Percentiles rank a stretch among this genome's conserved stretches.
These are phyloP conservation scores for Mionectes macconnelli DNA, from an alignment of 2,113 vertebrate species.

Conservation along the genomic window DNA sequence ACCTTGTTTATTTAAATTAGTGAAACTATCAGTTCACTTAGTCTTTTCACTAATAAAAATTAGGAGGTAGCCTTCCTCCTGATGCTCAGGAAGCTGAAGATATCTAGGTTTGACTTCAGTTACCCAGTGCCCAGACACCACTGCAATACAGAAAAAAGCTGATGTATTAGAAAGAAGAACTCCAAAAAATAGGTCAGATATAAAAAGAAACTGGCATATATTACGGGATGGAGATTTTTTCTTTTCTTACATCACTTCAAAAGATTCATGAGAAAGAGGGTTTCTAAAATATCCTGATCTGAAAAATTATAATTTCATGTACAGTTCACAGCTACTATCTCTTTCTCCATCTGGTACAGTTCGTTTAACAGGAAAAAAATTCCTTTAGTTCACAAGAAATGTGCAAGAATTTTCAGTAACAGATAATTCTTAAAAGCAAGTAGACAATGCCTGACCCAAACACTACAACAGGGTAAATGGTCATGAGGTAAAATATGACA, in stretches of 20 bases:
- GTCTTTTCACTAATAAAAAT: background rate
- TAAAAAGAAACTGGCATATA: constrained; percentile 34
- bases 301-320: constrained; percentile 23
- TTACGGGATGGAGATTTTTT: background rate
- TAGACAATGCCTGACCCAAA: background rate
- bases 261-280: background rate
- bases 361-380: background rate
- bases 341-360: constrained; percentile 24
- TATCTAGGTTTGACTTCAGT: background rate
- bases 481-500: background rate
- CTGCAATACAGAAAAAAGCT: background rate
- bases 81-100: background rate
- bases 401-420: background rate
- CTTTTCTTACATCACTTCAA: background rate
- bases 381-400: background rate
- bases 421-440: background rate
- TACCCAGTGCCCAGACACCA: background rate
- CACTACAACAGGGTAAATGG: background rate
- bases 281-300: constrained; percentile 9
- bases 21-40: background rate
- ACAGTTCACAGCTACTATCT: constrained; percentile 15
- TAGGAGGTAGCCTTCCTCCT: background rate
- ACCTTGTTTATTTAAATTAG: background rate
- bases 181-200: constrained; percentile 31
- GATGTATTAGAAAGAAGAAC: background rate